phyloP scores from a whole-genome alignment of 2,888 invertebrate species.

The Oscheius myriophilus region DNA sequence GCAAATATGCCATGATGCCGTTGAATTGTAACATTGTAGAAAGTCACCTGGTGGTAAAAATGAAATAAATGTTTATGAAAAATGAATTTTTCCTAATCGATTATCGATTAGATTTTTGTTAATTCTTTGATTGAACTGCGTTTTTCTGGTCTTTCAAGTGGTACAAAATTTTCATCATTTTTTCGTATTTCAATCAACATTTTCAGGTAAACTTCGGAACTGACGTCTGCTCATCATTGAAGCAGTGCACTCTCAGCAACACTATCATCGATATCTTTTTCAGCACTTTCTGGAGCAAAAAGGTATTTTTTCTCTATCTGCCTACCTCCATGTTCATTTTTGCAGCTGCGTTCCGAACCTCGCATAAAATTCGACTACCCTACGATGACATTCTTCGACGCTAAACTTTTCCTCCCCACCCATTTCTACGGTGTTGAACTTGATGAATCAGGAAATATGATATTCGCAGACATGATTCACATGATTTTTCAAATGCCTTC shows the following conservation, averaged over 20 bases:
- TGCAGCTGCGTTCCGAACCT: constrained; percentile 63
- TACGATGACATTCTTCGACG: constrained; percentile 68
- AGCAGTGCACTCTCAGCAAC: constrained; percentile 64
- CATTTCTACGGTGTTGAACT: constrained; percentile 67
- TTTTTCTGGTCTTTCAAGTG: too few relatives aligned
- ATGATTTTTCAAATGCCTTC: constrained; percentile 62
- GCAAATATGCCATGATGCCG: too few relatives aligned
- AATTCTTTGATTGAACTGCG: too few relatives aligned
- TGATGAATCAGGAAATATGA: constrained; percentile 49
- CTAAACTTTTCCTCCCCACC: constrained; percentile 68
- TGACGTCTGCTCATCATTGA: constrained; percentile 62
- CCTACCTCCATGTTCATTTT: too few relatives aligned
- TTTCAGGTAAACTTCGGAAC: constrained; percentile 59
- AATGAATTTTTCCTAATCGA: too few relatives aligned
- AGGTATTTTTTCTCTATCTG: too few relatives aligned
- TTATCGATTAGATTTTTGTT: too few relatives aligned
- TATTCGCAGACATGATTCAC: constrained; percentile 65
- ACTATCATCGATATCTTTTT: constrained; percentile 66
- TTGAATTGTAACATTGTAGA: too few relatives aligned
- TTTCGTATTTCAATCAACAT: too few relatives aligned
- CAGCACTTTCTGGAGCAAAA: constrained; percentile 67
- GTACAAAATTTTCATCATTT: too few relatives aligned
- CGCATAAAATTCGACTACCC: constrained; percentile 66
- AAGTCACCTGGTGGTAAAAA: too few relatives aligned
- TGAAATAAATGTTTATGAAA: too few relatives aligned